Evolutionary conservation across 2,888 invertebrate genomes (phyloP).

Genomic region (Trachelus iudaicus): DNA sequence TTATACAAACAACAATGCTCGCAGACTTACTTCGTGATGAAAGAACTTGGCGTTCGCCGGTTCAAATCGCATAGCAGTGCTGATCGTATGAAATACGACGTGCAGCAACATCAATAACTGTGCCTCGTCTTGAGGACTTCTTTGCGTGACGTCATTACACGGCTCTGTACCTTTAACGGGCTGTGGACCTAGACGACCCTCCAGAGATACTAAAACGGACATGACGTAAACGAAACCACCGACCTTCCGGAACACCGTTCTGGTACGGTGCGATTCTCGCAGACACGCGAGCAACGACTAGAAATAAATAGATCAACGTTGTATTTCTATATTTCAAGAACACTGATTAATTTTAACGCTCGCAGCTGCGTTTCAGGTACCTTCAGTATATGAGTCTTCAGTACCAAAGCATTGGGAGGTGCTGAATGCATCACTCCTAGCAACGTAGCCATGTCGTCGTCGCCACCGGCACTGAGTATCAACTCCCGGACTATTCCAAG

Average conservation of each 20-base stretch:
- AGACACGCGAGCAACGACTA: conserved; percentile 86
- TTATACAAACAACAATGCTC: conserved; percentile 42
- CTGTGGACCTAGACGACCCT: conserved; percentile 78
- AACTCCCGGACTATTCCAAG: conserved; percentile 89
- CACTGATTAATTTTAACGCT: not conserved
- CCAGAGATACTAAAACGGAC: conserved; percentile 92
- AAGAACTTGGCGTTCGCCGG: conserved; percentile 99
- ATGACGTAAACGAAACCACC: conserved; percentile 98
- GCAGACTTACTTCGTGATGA: conserved; percentile 82
- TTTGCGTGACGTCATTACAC: conserved; percentile 61
- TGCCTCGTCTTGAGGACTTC: conserved; percentile 59
- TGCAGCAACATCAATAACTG: conserved; percentile 84
- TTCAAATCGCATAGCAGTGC: conserved; percentile 98
- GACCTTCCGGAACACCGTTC: conserved; percentile 96
- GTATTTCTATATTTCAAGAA: not conserved
- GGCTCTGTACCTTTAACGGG: conserved; percentile 57
- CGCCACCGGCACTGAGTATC: conserved; percentile 90
- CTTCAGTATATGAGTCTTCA: conserved; percentile 92
- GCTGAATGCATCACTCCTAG: conserved; percentile 93
- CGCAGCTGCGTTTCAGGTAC: conserved; percentile 54
- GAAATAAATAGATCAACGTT: conserved; percentile 29
- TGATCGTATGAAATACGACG: conserved; percentile 93
- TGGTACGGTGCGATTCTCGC: conserved; percentile 94
- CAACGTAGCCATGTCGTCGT: conserved; percentile 95
- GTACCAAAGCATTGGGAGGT: conserved; percentile 79